These are phyloP conservation scores for Meloidogyne chitwoodi DNA, from an alignment of 1,140 invertebrate genomes.

Conservation along the genomic window DNA sequence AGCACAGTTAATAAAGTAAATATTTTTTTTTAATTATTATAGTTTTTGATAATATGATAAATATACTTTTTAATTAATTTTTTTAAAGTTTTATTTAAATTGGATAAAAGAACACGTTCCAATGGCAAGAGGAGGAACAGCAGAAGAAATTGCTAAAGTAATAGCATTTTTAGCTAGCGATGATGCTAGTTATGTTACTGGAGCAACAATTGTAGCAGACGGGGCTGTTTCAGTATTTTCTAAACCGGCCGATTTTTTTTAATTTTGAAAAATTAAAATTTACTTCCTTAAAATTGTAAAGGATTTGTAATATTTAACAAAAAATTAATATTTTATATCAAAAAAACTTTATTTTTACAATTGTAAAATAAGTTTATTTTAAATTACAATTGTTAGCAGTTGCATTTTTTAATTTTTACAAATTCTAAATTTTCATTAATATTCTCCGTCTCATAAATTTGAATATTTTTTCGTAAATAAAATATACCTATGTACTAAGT, in stretches of 20 bases:
- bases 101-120: constrained; percentile 39
- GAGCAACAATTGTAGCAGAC: constrained; percentile 14
- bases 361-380: not conserved
- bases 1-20: constrained; percentile 23
- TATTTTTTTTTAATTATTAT: not conserved
- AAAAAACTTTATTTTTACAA: not conserved
- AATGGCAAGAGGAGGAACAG: constrained; percentile 20
- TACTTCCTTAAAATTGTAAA: too few relatives aligned
- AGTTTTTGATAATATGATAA: not conserved
- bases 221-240: constrained; percentile 20
- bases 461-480: too few relatives aligned
- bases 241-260: constrained; percentile 23
- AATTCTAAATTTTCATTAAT: too few relatives aligned
- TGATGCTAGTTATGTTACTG: constrained; percentile 21
- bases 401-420: not conserved
- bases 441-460: too few relatives aligned
- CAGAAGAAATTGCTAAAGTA: constrained; percentile 30
- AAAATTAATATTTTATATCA: too few relatives aligned
- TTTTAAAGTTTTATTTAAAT: constrained; percentile 26
- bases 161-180: constrained; percentile 30
- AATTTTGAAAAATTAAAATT: not conserved
- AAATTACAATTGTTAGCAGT: not conserved
- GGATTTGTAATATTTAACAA: too few relatives aligned
- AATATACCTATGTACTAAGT: too few relatives aligned
- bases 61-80: not conserved